phyloP scores from a whole-genome alignment of 2,797 vertebrate species.

The Acipenser transmontanus region DNA sequence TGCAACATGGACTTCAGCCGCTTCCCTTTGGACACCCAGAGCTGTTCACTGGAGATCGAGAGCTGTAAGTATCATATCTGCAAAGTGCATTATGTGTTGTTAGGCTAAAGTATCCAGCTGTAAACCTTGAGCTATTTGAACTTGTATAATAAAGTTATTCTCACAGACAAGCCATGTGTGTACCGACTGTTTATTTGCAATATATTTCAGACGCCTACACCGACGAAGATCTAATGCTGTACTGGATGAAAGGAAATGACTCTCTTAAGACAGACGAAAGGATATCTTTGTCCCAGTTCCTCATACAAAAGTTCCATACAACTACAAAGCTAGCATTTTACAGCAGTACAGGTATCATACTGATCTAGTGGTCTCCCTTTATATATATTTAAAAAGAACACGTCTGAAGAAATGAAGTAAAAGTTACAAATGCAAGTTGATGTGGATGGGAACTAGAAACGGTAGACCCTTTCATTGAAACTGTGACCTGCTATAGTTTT shows the following conservation, averaged over 20 bases:
- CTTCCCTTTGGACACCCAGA: constrained; percentile 93
- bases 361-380: not conserved
- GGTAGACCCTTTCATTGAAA: too few relatives aligned
- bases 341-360: constrained; percentile 76
- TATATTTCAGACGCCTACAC: constrained; percentile 73
- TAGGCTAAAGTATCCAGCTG: not conserved
- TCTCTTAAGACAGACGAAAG: constrained; percentile 82
- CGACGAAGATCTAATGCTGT: constrained; percentile 86
- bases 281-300: constrained; percentile 86
- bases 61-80: constrained; percentile 77
- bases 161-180: too few relatives aligned
- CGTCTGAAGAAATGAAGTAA: too few relatives aligned
- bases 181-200: too few relatives aligned
- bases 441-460: too few relatives aligned
- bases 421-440: too few relatives aligned
- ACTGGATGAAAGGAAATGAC: constrained; percentile 86
- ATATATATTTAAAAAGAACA: too few relatives aligned
- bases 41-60: constrained; percentile 92
- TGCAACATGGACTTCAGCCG: constrained; percentile 98
- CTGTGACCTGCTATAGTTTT: too few relatives aligned
- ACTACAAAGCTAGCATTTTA: constrained; percentile 84
- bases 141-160: too few relatives aligned
- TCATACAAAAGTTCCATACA: constrained; percentile 87
- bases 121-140: too few relatives aligned
- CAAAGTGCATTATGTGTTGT: not conserved